These are phyloP conservation scores for Thymelicus lineola DNA, from an alignment of 2,888 invertebrate genomes.

Conservation along the genomic window DNA sequence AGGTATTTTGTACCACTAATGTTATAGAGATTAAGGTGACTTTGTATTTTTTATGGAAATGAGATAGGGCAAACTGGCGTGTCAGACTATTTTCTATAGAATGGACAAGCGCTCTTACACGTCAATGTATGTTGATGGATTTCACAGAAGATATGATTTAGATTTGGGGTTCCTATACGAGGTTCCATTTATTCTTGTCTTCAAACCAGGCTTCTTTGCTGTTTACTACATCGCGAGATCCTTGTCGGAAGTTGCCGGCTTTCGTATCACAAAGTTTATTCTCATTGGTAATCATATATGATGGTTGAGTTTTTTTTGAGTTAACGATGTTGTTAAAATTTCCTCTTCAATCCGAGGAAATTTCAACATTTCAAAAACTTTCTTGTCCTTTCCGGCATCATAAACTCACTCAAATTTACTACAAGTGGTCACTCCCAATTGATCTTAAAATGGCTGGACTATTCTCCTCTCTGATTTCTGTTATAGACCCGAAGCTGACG, in stretches of 20 bases:
- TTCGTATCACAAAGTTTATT: too few relatives aligned
- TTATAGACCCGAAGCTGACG: background rate
- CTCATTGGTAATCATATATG: too few relatives aligned
- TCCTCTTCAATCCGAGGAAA: too few relatives aligned
- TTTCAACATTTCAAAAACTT: too few relatives aligned
- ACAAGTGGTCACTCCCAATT: background rate
- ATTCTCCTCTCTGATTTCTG: background rate
- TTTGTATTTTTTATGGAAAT: slow-evolving; percentile 18
- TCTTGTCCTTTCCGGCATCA: too few relatives aligned
- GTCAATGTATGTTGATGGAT: slow-evolving; percentile 9
- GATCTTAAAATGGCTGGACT: background rate
- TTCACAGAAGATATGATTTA: background rate
- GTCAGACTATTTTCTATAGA: slow-evolving; percentile 11
- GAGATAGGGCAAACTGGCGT: slow-evolving; percentile 5
- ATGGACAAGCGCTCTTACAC: slow-evolving; percentile 1
- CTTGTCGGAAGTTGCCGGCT: too few relatives aligned
- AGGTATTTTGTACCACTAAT: slow-evolving; percentile 20
- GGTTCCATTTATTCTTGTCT: background rate
- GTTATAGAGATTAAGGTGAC: slow-evolving; percentile 13
- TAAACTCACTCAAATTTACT: background rate
- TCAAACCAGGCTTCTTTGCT: too few relatives aligned
- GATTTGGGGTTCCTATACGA: background rate
- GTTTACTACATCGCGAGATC: too few relatives aligned
- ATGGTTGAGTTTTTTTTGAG: too few relatives aligned
- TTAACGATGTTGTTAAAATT: too few relatives aligned